Evolutionary conservation across 2,113 vertebrate species (phyloP).

Genomic region (Emydura subglobosa): DNA sequence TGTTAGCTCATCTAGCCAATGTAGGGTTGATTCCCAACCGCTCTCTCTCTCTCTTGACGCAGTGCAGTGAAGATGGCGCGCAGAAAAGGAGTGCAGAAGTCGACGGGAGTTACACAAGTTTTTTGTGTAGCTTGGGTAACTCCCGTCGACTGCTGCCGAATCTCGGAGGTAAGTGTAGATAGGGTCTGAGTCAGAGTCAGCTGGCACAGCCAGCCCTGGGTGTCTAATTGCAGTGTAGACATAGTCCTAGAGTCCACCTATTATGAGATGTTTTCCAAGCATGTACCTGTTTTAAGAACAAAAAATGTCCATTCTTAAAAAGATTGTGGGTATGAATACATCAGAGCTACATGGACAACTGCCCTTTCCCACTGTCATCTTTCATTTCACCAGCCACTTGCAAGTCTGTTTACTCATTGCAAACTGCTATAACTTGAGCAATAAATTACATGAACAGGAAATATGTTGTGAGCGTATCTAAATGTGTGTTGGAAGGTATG

Average conservation of each 20-base stretch:
- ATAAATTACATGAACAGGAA: conserved; percentile 21
- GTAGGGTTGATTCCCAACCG: not conserved
- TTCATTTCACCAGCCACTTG: fast-evolving
- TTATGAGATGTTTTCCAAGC: not conserved
- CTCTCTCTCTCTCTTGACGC: too few relatives aligned
- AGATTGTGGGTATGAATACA: not conserved
- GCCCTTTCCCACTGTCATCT: fast-evolving
- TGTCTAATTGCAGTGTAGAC: not conserved
- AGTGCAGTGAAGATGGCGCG: too few relatives aligned
- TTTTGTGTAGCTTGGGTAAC: too few relatives aligned
- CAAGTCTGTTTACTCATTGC: not conserved
- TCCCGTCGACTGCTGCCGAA: too few relatives aligned
- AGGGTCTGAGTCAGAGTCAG: not conserved
- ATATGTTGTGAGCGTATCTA: conserved; percentile 2
- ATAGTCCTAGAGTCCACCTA: not conserved
- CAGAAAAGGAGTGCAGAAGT: too few relatives aligned
- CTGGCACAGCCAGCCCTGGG: not conserved
- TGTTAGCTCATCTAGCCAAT: not conserved
- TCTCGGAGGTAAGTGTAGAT: too few relatives aligned
- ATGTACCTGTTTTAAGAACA: not conserved
- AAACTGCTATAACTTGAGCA: not conserved
- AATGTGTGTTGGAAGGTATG: conserved; percentile 67
- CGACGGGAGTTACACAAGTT: too few relatives aligned
- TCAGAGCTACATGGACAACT: fast-evolving
- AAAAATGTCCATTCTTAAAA: not conserved